Evolutionary conservation across 2,797 vertebrate genomes (phyloP).

Genomic region (Choloepus didactylus): DNA sequence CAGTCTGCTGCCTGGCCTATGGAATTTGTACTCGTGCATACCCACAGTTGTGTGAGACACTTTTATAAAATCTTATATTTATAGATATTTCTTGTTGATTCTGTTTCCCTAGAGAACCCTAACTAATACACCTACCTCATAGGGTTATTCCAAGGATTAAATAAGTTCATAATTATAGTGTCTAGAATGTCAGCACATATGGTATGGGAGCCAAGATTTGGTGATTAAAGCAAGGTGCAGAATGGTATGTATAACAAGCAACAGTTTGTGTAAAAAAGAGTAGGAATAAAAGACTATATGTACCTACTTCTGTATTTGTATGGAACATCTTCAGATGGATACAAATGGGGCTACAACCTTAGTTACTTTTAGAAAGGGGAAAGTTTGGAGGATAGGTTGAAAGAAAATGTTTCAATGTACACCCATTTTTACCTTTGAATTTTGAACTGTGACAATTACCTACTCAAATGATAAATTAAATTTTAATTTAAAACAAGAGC

Average conservation of each 20-base stretch:
- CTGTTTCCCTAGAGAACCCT: too few relatives aligned
- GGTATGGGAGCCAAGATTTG: neutral
- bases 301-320: neutral
- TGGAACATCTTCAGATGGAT: neutral
- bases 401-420: neutral
- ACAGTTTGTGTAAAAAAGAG: neutral
- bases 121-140: neutral
- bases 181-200: neutral
- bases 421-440: slow-evolving; percentile 16
- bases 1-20: too few relatives aligned
- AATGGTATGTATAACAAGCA: neutral
- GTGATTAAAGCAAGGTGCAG: neutral
- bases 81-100: too few relatives aligned
- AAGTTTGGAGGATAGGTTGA: neutral
- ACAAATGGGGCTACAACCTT: neutral
- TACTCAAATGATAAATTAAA: neutral
- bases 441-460: slow-evolving; percentile 34
- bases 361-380: neutral
- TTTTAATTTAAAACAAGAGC: neutral
- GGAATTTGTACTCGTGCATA: too few relatives aligned
- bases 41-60: too few relatives aligned
- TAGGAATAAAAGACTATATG: neutral
- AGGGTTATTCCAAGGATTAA: neutral
- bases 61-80: too few relatives aligned
- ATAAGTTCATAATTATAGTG: neutral